Percentiles rank a stretch among this genome's conserved stretches.
Conservation (phyloP, 2,888 invertebrate species). For the Panorpa germanica region DNA sequence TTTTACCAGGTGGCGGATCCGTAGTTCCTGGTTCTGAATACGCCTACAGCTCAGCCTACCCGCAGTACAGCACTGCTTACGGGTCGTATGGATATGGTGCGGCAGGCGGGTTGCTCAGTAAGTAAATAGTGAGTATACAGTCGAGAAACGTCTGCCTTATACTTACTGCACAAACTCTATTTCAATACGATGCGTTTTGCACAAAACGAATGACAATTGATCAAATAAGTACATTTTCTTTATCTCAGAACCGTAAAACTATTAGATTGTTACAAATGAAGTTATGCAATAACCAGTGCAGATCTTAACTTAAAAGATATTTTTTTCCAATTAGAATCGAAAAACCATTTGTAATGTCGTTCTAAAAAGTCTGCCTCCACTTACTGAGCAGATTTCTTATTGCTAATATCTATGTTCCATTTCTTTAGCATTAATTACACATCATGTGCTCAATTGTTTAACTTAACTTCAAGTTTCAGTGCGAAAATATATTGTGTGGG, state of each 20-base stretch:
- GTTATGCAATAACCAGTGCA: no score
- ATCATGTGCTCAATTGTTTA: background rate
- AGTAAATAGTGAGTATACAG: conserved; percentile 43
- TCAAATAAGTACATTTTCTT: conserved; percentile 4
- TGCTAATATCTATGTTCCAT: no score
- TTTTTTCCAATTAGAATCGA: no score
- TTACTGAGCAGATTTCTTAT: no score
- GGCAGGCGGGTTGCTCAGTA: conserved; percentile 44
- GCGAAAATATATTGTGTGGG: background rate
- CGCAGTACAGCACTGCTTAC: conserved; percentile 25
- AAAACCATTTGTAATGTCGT: no score
- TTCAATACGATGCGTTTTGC: no score
- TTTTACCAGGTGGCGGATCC: conserved; percentile 35
- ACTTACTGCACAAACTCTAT: no score
- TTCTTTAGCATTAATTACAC: no score
- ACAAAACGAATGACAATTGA: no score
- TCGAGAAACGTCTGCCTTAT: no score
- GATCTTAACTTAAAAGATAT: no score
- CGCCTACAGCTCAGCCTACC: conserved; percentile 53
- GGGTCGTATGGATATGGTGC: conserved; percentile 44
- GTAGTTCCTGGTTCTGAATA: conserved; percentile 45
- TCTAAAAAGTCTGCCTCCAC: no score
- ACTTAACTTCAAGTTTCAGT: conserved; percentile 1
- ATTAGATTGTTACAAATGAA: conserved; percentile 3
- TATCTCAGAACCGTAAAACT: background rate